Base-by-base conservation (phyloP, 2,888 invertebrate species). In the Labia minor region DNA sequence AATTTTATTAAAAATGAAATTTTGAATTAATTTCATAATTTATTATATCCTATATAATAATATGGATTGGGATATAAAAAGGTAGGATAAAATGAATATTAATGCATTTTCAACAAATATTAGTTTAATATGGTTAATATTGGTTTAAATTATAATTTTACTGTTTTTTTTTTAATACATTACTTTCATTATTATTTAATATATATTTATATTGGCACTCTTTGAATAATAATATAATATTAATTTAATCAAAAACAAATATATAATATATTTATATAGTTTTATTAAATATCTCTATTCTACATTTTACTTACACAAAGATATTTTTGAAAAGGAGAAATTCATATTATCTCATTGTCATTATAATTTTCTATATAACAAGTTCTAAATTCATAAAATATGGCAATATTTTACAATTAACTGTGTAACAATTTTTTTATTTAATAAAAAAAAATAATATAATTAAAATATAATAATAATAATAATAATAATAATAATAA, bases 171-270 rank as follows among this genome's bases (percentile, higher is more conserved):
- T n/a, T 49, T 49, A n/a, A n/a, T 49, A n/a, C 16, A 49, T 33
- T 49, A n/a, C 16, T 49, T 49, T 49, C n/a, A n/a, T 49, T 49
- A 10, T 49, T 49, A 49, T 49, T 49, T 49, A 49, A n/a, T 49
- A 49, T 33, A 33, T 49, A n/a, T 49, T n/a, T 49, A 49, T 49
- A 49, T 49, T 49, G 49, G 49, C 49, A 49, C 49, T 49, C 49
- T 49, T 49, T 49, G 49, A 49, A 49, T 49, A 49, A 49, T 49
- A n/a, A n/a, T n/a, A 49, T 49, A n/a, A 49, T 49, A 49, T n/a
- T 49, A 49, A 26, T 49, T 49, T 49, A 49, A 49, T 49, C 3
- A 49, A 49, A 49, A 49, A 49, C 49, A 49, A 49, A 49, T 49
- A 49, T 16, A 49, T n/a, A n/a, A n/a, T 49, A 49, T 49, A 49